Evolutionary conservation across 2,888 invertebrate genomes (phyloP).

Genomic region (Hemicrepidius hirtus): DNA sequence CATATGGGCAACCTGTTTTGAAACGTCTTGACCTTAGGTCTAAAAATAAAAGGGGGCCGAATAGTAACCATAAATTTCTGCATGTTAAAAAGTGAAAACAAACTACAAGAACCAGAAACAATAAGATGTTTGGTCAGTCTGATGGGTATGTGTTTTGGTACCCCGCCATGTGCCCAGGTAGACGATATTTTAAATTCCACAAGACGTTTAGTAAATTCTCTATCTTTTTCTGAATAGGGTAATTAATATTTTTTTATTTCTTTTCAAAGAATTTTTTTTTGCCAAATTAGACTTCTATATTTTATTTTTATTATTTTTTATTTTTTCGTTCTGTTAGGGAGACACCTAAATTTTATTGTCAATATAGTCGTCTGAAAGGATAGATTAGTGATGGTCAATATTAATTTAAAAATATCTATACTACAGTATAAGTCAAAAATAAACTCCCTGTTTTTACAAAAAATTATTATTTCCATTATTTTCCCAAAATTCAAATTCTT

Average conservation of each 20-base stretch:
- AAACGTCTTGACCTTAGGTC: conserved; percentile 7
- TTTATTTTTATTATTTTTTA: too few species aligned
- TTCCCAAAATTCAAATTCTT: too few species aligned
- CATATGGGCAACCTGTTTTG: conserved; percentile 11
- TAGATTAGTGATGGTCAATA: too few species aligned
- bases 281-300: neutral
- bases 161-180: conserved; percentile 45
- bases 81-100: conserved; percentile 47
- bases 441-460: too few species aligned
- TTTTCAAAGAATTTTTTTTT: too few species aligned
- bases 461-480: too few species aligned
- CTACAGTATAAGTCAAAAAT: too few species aligned
- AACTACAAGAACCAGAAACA: conserved; percentile 40
- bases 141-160: conserved; percentile 37
- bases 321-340: too few species aligned
- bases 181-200: conserved; percentile 38
- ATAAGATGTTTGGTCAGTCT: conserved; percentile 49
- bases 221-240: neutral
- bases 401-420: too few species aligned
- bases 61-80: conserved; percentile 35
- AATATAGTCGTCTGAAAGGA: too few species aligned
- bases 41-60: conserved; percentile 25
- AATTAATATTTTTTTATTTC: neutral
- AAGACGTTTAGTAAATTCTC: conserved; percentile 2
- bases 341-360: too few species aligned